A percentile compares a stretch with the other conserved stretches of the same genome.
These are phyloP conservation scores for Syngnathus scovelli DNA, from an alignment of 2,113 vertebrate species.

Conservation along the genomic window DNA sequence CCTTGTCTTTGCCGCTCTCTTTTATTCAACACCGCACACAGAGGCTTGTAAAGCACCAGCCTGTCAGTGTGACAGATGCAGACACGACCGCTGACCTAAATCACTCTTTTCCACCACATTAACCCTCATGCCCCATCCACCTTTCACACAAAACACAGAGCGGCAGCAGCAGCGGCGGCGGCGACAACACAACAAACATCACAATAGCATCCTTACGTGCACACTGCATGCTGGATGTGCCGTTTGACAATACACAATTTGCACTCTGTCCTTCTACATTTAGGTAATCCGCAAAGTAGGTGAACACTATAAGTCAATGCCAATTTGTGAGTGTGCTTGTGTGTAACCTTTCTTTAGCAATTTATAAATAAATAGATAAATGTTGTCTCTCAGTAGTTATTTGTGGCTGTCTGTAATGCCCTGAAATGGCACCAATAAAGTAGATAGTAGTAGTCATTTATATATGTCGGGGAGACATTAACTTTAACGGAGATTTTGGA, in stretches of 20 bases:
- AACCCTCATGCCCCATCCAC: conserved; percentile 56
- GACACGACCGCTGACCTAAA: conserved; percentile 67
- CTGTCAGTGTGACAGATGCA: conserved; percentile 66
- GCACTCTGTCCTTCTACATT: conserved; percentile 10
- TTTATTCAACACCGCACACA: conserved; percentile 40
- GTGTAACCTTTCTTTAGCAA: no score
- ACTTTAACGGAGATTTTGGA: no score
- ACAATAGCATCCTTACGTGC: conserved; percentile 19
- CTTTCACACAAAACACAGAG: conserved; percentile 45
- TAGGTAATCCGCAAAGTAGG: no score
- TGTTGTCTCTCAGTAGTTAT: no score
- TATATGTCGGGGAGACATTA: no score
- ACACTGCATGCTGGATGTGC: conserved; percentile 12
- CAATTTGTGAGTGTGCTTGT: background rate
- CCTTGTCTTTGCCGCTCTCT: conserved; percentile 43
- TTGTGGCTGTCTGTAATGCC: no score
- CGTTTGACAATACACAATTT: conserved; percentile 22
- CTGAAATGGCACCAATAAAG: no score
- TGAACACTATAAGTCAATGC: background rate
- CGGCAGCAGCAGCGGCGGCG: conserved; percentile 14
- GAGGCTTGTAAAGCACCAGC: conserved; percentile 44
- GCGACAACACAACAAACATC: conserved; percentile 19
- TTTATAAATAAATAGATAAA: no score
- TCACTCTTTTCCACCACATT: conserved; percentile 72
- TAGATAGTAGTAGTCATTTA: no score